Base-by-base conservation (phyloP, 1,140 invertebrate species). In the Elysia chlorotica region DNA sequence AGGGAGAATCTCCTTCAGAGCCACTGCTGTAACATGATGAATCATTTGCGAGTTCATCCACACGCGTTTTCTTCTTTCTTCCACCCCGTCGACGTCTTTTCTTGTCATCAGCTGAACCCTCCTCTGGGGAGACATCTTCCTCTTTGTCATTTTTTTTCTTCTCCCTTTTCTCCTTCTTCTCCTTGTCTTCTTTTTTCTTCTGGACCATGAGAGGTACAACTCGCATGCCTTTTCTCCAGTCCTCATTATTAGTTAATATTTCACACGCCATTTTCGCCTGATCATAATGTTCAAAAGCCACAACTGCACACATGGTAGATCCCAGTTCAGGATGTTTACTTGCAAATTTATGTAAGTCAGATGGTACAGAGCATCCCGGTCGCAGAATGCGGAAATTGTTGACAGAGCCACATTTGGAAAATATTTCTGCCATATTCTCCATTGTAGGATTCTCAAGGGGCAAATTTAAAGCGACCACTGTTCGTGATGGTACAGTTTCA, bases 271-370 rank as follows among this genome's bases (percentile, higher is more conserved):
- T 91, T 80, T 93, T 90, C 0, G 95, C 95, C 10, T 92, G 91
- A 63, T 95, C 94, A 0, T 94, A 94, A 71, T 93, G 91, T 65
- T 94, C 93, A 84, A 96, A 98, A 88, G 97, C 95, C 54, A 96
- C 91, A 76, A 96, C 89, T 10, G 95, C 95, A 88, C 93, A 96
- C 74, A 95, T 92, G 81, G 93, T 91, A 74, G 92, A 92, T 37
- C 83, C 85, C 83, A 96, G 89, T 83, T 95, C 94, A n/a, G 94
- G 94, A 83, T 95, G 93, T 84, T 95, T 96, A 82, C 93, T 93
- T 76, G 94, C 92, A 80, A 96, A 94, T 85, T 94, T 93, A 68
- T 94, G 91, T 23, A 96, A 92, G 87, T 97, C 95, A 30, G 93
- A 92, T 3, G 95, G 95, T 56, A 95, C 91, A 21, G 93, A 92